Conservation (phyloP, 2,797 vertebrate genomes). For the Toxotes lorentzi region DNA sequence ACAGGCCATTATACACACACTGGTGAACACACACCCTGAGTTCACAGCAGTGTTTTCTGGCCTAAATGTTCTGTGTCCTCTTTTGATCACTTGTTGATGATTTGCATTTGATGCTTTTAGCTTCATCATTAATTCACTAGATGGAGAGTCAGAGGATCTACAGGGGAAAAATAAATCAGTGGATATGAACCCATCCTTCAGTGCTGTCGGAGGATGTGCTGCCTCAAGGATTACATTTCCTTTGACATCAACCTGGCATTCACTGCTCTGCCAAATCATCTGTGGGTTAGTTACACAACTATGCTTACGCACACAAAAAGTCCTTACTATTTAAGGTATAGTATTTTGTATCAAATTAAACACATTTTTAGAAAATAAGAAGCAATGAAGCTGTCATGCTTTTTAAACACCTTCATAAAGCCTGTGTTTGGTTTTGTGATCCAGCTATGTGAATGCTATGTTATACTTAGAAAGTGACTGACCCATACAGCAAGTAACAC, state of each 20-base stretch:
- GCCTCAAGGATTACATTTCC: constrained; percentile 12
- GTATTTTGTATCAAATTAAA: not conserved
- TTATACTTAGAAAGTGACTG: too few species aligned
- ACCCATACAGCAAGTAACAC: too few species aligned
- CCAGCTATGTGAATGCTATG: not conserved
- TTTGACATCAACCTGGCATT: constrained; percentile 18
- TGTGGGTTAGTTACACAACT: not conserved
- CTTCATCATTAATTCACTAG: constrained; percentile 65
- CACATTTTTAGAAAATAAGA: not conserved
- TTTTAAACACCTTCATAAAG: too few species aligned
- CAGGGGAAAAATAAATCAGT: constrained; percentile 34
- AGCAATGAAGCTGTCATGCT: not conserved
- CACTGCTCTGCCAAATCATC: not conserved
- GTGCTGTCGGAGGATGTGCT: constrained; percentile 3
- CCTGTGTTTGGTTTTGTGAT: too few species aligned
- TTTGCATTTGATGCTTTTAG: constrained; percentile 45
- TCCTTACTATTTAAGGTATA: not conserved
- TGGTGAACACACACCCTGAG: constrained; percentile 18
- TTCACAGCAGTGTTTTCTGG: constrained; percentile 23
- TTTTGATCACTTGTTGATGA: constrained; percentile 66
- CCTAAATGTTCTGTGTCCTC: constrained; percentile 44
- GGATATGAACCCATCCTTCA: constrained; percentile 41
- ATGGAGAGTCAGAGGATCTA: constrained; percentile 25
- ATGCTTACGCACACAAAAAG: not conserved
- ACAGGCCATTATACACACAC: not conserved